Conservation (phyloP, 2,888 invertebrate genomes). For the Pantelozetes paolii region DNA sequence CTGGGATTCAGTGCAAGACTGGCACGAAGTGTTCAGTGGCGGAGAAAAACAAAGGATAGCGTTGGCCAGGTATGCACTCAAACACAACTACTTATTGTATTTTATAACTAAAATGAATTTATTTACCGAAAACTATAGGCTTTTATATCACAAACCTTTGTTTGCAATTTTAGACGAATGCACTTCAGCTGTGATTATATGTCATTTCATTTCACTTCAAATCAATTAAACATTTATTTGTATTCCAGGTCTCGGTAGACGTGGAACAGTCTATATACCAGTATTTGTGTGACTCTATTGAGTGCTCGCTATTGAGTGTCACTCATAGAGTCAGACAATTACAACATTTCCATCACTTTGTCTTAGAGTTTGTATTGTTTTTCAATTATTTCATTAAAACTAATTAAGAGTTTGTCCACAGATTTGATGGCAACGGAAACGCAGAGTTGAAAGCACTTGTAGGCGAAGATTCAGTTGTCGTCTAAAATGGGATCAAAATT, state of each 20-base stretch:
- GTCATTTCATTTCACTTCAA: background rate
- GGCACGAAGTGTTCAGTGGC: constrained; percentile 97
- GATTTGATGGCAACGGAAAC: constrained; percentile 19
- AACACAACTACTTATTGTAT: too few relatives aligned
- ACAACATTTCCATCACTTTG: constrained; percentile 41
- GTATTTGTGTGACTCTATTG: constrained; percentile 70
- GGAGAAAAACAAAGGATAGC: constrained; percentile 98
- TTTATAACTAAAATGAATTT: too few relatives aligned
- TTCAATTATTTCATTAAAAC: background rate
- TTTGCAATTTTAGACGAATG: constrained; percentile 99
- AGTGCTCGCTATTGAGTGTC: constrained; percentile 43
- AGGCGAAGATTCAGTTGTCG: constrained; percentile 20
- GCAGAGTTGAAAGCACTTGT: background rate
- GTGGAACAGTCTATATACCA: constrained; percentile 97
- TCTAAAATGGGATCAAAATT: background rate
- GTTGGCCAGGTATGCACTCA: constrained; percentile 55
- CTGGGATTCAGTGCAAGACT: constrained; percentile 90
- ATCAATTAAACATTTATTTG: background rate
- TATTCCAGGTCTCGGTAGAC: constrained; percentile 81
- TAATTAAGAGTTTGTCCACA: background rate
- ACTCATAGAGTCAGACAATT: constrained; percentile 44
- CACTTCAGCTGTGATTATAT: constrained; percentile 73
- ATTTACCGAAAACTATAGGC: constrained; percentile 54
- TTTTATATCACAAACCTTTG: constrained; percentile 95
- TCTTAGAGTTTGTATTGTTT: constrained; percentile 37